Conservation (phyloP, 2,888 invertebrate genomes). For the Salticus scenicus region DNA sequence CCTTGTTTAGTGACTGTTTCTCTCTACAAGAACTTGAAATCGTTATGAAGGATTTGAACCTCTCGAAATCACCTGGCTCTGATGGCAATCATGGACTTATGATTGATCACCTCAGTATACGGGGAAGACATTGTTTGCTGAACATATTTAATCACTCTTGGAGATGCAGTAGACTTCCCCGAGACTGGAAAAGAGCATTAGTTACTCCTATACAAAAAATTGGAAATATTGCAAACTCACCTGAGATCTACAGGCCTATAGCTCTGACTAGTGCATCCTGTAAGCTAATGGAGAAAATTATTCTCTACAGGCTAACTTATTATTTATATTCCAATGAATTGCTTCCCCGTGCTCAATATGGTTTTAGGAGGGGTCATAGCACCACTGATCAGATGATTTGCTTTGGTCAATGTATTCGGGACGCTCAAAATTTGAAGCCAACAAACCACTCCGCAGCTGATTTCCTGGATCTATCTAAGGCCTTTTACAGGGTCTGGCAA, state of each 20-base stretch:
- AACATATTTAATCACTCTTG: too few relatives aligned
- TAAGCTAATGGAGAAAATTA: neutral
- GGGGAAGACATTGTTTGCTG: too few relatives aligned
- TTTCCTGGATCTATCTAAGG: neutral
- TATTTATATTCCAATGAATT: neutral
- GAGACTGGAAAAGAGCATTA: too few relatives aligned
- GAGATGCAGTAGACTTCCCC: too few relatives aligned
- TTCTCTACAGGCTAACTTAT: neutral
- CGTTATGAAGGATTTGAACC: too few relatives aligned
- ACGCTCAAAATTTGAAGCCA: neutral
- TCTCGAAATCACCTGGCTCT: too few relatives aligned
- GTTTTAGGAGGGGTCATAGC: neutral
- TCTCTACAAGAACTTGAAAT: too few relatives aligned
- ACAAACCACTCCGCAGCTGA: neutral
- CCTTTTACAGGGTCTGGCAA: neutral
- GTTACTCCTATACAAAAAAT: too few relatives aligned
- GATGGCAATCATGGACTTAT: too few relatives aligned
- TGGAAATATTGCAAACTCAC: neutral
- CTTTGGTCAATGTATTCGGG: neutral
- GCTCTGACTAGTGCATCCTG: neutral
- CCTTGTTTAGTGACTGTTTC: too few relatives aligned
- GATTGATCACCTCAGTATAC: too few relatives aligned
- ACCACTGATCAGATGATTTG: too few relatives aligned
- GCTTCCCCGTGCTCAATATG: neutral
- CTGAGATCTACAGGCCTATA: neutral